Conservation (phyloP, 2,888 invertebrate species). For the Cosmopolites sordidus region DNA sequence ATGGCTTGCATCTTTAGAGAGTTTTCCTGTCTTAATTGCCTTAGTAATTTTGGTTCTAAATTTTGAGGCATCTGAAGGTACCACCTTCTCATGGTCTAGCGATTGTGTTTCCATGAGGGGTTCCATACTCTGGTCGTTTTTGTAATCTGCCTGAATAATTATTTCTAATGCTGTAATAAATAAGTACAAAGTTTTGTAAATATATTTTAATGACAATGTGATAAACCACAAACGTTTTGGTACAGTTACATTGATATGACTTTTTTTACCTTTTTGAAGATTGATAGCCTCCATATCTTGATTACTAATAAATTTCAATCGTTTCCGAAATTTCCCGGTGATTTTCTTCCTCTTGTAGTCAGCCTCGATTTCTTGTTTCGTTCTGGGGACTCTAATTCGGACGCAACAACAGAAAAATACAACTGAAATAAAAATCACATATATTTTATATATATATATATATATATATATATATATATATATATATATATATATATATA, state of each 20-base stretch:
- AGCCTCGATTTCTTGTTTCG: conserved; percentile 93
- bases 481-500: no score
- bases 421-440: no score
- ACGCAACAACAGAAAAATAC: conserved; percentile 87
- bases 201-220: not conserved
- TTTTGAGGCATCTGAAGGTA: not conserved
- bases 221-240: not conserved
- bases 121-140: not conserved
- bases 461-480: no score
- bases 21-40: not conserved
- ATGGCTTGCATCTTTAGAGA: not conserved
- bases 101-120: not conserved
- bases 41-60: not conserved
- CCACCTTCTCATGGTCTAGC: not conserved
- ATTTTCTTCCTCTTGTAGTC: conserved; percentile 83
- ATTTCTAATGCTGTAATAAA: conserved; percentile 60
- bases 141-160: conserved; percentile 57
- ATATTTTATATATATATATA: no score
- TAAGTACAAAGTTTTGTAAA: not conserved
- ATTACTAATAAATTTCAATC: conserved; percentile 77
- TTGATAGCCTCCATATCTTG: conserved; percentile 82
- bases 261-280: conserved; percentile 62
- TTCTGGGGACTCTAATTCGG: conserved; percentile 85
- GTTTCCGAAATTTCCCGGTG: conserved; percentile 75
- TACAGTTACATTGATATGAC: no score